Conservation (phyloP, 1,140 invertebrate genomes). For the Drosophila albomicans region DNA sequence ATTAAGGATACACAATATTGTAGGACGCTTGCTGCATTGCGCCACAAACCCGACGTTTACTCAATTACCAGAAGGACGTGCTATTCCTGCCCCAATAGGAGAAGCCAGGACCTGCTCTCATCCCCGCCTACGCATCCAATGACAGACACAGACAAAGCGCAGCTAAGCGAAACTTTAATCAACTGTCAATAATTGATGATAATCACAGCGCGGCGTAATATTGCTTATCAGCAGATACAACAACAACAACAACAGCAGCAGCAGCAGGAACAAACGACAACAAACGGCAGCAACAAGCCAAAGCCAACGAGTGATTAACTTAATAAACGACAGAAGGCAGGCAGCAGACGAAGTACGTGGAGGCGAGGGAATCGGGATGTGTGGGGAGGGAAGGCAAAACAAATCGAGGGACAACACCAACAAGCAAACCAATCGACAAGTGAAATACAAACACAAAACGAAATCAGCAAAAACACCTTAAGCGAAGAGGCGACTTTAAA, state of each 20-base stretch:
- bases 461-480: constrained; percentile 11
- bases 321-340: constrained; percentile 41
- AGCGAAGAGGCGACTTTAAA: not conserved
- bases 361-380: too few relatives aligned
- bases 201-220: constrained; percentile 54
- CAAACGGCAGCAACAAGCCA: constrained; percentile 30
- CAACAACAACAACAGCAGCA: constrained; percentile 20
- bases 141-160: constrained; percentile 31
- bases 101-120: not conserved
- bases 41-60: constrained; percentile 3
- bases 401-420: constrained; percentile 23
- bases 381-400: constrained; percentile 8
- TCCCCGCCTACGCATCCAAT: not conserved
- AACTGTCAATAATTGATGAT: constrained; percentile 68
- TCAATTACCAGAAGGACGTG: constrained; percentile 35
- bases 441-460: constrained; percentile 44
- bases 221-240: constrained; percentile 49
- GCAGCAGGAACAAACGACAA: constrained; percentile 16
- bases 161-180: constrained; percentile 61
- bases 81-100: constrained; percentile 8
- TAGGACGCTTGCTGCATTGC: constrained; percentile 4
- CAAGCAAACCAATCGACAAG: constrained; percentile 47
- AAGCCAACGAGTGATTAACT: constrained; percentile 50
- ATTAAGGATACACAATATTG: constrained; percentile 4
- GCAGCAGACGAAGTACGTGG: not conserved